Evolutionary conservation across 2,888 invertebrate genomes (phyloP).

Genomic region (Eristalis pertinax): DNA sequence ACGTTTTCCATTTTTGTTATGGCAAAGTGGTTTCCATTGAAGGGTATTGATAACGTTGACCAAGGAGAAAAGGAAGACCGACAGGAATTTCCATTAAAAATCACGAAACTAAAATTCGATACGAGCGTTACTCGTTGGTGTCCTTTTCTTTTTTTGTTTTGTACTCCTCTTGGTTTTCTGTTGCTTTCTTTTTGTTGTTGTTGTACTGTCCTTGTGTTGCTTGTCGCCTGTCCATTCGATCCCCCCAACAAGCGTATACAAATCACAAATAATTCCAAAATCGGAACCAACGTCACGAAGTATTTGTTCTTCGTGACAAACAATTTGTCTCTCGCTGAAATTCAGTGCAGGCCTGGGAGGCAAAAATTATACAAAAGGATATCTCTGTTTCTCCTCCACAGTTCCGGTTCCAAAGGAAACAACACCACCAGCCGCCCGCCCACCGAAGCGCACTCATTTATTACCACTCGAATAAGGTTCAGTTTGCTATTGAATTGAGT

Average conservation of each 20-base stretch:
- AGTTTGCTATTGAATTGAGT: not conserved
- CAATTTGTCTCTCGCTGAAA: constrained; percentile 78
- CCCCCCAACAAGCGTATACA: constrained; percentile 70
- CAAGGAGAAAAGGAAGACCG: constrained; percentile 41
- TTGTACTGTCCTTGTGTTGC: constrained; percentile 8
- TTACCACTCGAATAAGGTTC: constrained; percentile 17
- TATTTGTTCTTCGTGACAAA: constrained; percentile 82
- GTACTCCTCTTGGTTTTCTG: constrained; percentile 10
- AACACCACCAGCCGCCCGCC: not conserved
- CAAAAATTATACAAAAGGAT: constrained; percentile 57
- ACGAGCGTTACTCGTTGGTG: constrained; percentile 1
- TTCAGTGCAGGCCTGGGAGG: constrained; percentile 29
- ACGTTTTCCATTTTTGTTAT: constrained; percentile 63
- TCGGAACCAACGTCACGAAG: constrained; percentile 81
- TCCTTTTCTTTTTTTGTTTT: constrained; percentile 18
- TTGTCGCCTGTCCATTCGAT: constrained; percentile 36
- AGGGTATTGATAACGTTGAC: constrained; percentile 38
- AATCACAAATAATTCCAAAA: constrained; percentile 81
- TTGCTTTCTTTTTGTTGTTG: constrained; percentile 11
- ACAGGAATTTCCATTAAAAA: constrained; percentile 64
- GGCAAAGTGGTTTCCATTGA: constrained; percentile 31
- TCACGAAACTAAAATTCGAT: constrained; percentile 60
- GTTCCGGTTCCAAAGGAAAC: not conserved
- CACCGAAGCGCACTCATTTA: not conserved
- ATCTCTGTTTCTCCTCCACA: constrained; percentile 25